These are phyloP conservation scores for Leptocoma aspasia DNA, from an alignment of 2,113 vertebrate genomes.

Conservation along the genomic window DNA sequence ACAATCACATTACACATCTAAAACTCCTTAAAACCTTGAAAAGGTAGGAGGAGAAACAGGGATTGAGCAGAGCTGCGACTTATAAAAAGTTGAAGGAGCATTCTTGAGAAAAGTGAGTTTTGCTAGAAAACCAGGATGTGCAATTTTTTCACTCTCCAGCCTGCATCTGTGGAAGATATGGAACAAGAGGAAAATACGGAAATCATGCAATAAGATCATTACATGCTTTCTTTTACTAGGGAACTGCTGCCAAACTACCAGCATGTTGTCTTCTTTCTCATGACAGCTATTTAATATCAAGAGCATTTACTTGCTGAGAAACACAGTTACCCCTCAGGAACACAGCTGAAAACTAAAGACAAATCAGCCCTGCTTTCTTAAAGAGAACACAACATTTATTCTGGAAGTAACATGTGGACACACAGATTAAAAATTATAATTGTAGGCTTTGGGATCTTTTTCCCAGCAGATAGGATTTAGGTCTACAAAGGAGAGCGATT, in stretches of 20 bases:
- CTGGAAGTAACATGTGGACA: neutral
- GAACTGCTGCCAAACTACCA: neutral
- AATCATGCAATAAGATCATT: neutral
- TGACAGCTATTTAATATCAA: neutral
- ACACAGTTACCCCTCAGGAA: neutral
- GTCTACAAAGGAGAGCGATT: neutral
- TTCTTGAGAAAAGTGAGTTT: neutral
- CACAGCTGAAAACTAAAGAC: neutral
- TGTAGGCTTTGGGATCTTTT: neutral
- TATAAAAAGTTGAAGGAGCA: neutral
- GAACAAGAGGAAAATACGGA: neutral
- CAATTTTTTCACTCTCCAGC: neutral
- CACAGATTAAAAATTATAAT: neutral
- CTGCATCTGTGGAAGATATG: neutral
- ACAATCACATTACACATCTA: slow-evolving; percentile 13
- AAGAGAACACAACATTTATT: neutral
- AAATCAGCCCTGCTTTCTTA: neutral
- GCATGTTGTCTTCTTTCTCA: neutral
- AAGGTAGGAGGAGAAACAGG: slow-evolving; percentile 14
- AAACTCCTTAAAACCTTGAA: neutral
- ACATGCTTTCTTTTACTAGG: neutral
- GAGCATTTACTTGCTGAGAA: neutral
- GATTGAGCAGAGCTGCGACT: neutral
- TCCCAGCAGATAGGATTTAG: neutral
- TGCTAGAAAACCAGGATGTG: neutral